phyloP scores from a whole-genome alignment of 2,113 vertebrate genomes.

The Cephalopholis sonnerati region DNA sequence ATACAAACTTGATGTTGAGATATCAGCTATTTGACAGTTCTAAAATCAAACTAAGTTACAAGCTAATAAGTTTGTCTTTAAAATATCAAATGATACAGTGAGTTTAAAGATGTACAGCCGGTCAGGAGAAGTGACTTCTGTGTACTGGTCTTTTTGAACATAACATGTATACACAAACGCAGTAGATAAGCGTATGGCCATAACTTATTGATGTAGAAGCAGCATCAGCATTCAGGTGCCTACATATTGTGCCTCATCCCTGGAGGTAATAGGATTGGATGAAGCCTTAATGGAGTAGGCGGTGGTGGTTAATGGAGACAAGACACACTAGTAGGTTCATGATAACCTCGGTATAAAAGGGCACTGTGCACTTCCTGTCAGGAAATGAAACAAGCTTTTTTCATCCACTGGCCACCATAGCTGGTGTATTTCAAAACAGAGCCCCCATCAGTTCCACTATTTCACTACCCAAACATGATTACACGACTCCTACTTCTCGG shows the following conservation, averaged over 20 bases:
- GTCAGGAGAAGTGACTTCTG: background rate
- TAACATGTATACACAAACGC: background rate
- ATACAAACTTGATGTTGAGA: conserved; percentile 6
- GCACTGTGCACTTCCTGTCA: conserved; percentile 32
- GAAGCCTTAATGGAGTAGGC: conserved; percentile 67
- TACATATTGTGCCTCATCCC: background rate
- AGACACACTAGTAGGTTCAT: conserved; percentile 24
- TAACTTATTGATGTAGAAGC: conserved; percentile 47
- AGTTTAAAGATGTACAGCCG: background rate
- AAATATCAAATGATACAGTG: conserved; percentile 14
- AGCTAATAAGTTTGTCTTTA: background rate
- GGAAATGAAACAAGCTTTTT: conserved; percentile 22
- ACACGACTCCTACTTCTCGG: conserved; percentile 1
- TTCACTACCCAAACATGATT: conserved; percentile 50
- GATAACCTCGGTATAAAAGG: conserved; percentile 51
- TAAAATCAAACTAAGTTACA: conserved; percentile 7
- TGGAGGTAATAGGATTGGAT: conserved; percentile 51
- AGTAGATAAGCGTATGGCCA: background rate
- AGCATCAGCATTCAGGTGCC: conserved; percentile 58
- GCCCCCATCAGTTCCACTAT: background rate
- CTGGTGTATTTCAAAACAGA: conserved; percentile 41
- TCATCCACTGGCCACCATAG: background rate
- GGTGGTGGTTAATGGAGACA: conserved; percentile 67
- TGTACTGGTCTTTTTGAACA: background rate
- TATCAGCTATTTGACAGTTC: conserved; percentile 8